Base-by-base conservation (phyloP, 1,140 invertebrate genomes). In the Aphaenogaster floridana region DNA sequence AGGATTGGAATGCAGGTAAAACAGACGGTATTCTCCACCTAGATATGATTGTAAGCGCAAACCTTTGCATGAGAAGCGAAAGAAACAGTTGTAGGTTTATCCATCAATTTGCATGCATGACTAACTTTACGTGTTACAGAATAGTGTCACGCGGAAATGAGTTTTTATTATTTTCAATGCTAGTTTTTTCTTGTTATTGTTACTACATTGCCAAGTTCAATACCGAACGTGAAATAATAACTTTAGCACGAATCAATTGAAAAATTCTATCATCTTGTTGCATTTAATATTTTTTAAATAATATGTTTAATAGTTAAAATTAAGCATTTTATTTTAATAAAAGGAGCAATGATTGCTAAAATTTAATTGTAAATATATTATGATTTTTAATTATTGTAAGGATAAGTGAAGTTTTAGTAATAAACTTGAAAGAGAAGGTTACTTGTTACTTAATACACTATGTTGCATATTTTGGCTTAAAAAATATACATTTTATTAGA, bases 1-100 rank as follows among this genome's bases (percentile, higher is more conserved):
- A 76, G 4, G 34, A 76, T 39, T 39, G 80, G 80, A 83, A 83
- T 74, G 80, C 52, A 50, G 68, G 28, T 72, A 74, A 69, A 72
- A 63, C 54, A 84, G 34, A 61, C 45, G 28, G 63, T 48, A 72
- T 39, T 81, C 17, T 50, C 34, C 69, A 36, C 5, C 57, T 42
- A 34, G 28, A 54, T 34, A 11, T 61, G 42, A 76, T 21, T 74
- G 59, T n/a, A n/a, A 36, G 34, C 15, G 17, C 39, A 71, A 59
- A 48, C 34, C 42, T 45, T 15, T 69, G 66, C 21, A 69, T 69
- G 13, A 69, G 66, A 50, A 17, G 11, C 13, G 42, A 42, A 42
- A 54, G 80, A 76, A 76, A 84, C 42, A 5, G 17, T 45, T 48
- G 28, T 8, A 36, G 63, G 54, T 54, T 63, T 61, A 36, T 48